phyloP scores from a whole-genome alignment of 2,113 vertebrate species.

The Amphiprion percula region DNA sequence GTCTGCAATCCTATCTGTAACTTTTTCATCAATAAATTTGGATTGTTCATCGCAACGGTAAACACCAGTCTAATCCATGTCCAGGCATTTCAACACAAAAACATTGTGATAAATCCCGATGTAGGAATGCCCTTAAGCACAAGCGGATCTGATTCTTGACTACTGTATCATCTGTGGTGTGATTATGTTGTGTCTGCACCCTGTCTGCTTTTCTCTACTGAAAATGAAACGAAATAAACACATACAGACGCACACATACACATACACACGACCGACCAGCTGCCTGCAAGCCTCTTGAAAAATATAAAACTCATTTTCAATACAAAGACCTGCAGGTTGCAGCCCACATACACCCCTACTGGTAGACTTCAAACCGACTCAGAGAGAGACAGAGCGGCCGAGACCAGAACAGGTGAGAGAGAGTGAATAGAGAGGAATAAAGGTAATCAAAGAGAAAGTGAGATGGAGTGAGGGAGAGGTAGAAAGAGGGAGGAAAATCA shows the following conservation, averaged over 20 bases:
- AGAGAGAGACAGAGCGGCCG: conserved; percentile 34
- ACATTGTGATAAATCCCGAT: not conserved
- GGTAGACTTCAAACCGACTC: conserved; percentile 69
- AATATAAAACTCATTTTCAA: conserved; percentile 55
- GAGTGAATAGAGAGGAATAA: conserved; percentile 31
- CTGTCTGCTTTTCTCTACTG: conserved; percentile 53
- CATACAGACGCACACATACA: conserved; percentile 4
- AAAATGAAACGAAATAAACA: conserved; percentile 26
- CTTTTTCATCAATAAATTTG: too few species aligned
- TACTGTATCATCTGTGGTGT: conserved; percentile 7
- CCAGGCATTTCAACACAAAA: not conserved
- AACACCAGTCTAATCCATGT: not conserved
- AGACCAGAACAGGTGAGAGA: conserved; percentile 23
- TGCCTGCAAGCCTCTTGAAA: conserved; percentile 62
- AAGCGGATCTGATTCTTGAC: not conserved
- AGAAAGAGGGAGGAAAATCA: not conserved
- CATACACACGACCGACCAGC: conserved; percentile 12
- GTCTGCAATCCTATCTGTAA: too few species aligned
- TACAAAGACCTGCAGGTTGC: conserved; percentile 61
- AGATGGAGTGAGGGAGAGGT: conserved; percentile 12
- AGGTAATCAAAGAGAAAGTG: conserved; percentile 53
- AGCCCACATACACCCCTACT: conserved; percentile 67
- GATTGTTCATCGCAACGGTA: too few species aligned
- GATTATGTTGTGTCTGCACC: conserved; percentile 46
- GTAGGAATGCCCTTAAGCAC: not conserved